These are phyloP conservation scores for Hypomecis punctinalis DNA, from an alignment of 2,888 invertebrate genomes.

Conservation along the genomic window DNA sequence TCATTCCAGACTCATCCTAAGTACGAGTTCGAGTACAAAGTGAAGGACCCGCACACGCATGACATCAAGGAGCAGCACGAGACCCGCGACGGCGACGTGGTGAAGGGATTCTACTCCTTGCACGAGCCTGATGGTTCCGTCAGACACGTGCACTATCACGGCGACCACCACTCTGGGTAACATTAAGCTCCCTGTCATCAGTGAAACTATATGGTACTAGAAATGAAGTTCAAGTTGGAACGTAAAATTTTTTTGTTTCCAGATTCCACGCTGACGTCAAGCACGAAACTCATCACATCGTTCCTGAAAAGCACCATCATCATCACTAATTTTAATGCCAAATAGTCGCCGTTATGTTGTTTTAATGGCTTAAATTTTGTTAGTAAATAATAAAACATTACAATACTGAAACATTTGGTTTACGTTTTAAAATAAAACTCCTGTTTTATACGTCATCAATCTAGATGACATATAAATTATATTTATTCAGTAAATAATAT, in stretches of 20 bases:
- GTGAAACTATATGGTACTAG: too few relatives aligned
- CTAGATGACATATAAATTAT: too few relatives aligned
- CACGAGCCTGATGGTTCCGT: slow-evolving; percentile 43
- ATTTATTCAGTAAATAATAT: too few relatives aligned
- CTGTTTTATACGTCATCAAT: too few relatives aligned
- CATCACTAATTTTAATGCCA: not conserved
- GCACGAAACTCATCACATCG: slow-evolving; percentile 47
- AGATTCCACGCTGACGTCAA: slow-evolving; percentile 25
- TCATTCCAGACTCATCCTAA: slow-evolving; percentile 42
- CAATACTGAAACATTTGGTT: too few relatives aligned
- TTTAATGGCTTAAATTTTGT: too few relatives aligned
- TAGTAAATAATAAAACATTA: too few relatives aligned
- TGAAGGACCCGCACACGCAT: slow-evolving; percentile 70
- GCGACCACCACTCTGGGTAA: slow-evolving; percentile 48
- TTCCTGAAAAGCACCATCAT: slow-evolving; percentile 37
- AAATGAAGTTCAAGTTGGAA: not conserved
- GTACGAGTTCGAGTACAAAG: slow-evolving; percentile 65
- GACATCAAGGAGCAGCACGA: slow-evolving; percentile 68
- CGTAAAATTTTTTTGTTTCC: not conserved
- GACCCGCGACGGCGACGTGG: slow-evolving; percentile 61
- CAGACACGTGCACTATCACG: slow-evolving; percentile 42
- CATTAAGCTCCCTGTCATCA: too few relatives aligned
- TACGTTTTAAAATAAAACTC: too few relatives aligned
- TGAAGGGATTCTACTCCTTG: slow-evolving; percentile 42
- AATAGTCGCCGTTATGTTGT: too few relatives aligned